Conservation (phyloP, 2,888 invertebrate species). For the Isotomurus palustris region DNA sequence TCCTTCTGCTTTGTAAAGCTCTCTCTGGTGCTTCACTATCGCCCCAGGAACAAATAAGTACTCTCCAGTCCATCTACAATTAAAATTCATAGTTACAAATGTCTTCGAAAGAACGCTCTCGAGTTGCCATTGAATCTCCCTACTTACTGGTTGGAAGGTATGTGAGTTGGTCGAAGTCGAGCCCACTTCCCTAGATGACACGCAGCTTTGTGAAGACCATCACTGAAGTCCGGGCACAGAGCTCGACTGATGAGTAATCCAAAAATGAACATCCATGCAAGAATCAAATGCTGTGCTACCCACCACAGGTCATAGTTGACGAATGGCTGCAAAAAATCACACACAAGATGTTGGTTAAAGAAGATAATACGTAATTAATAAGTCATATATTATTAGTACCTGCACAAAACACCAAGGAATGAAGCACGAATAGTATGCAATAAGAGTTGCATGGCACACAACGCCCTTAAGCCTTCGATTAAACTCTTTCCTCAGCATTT, state of each 20-base stretch:
- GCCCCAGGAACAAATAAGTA: constrained; percentile 69
- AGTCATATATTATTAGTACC: constrained; percentile 53
- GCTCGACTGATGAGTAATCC: constrained; percentile 65
- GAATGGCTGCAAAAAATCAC: constrained; percentile 50
- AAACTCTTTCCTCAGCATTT: constrained; percentile 77
- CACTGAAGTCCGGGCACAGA: constrained; percentile 53
- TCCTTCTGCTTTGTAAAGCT: constrained; percentile 69
- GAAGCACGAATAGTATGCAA: constrained; percentile 82
- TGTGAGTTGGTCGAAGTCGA: constrained; percentile 57
- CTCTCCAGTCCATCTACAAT: constrained; percentile 29
- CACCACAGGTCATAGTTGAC: constrained; percentile 76
- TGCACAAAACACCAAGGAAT: constrained; percentile 86
- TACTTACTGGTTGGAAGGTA: constrained; percentile 50
- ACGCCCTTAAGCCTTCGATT: constrained; percentile 84
- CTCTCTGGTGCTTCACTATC: constrained; percentile 66
- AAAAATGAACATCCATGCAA: constrained; percentile 80
- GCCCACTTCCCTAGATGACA: constrained; percentile 81
- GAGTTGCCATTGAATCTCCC: no score
- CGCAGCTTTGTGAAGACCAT: constrained; percentile 83
- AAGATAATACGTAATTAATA: constrained; percentile 5
- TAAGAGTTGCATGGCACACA: constrained; percentile 74
- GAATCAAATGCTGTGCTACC: constrained; percentile 75
- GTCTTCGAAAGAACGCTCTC: not conserved
- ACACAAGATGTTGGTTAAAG: not conserved
- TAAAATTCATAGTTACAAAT: not conserved